Base-by-base conservation (phyloP, 2,113 vertebrate genomes). In the Oenanthe melanoleuca region DNA sequence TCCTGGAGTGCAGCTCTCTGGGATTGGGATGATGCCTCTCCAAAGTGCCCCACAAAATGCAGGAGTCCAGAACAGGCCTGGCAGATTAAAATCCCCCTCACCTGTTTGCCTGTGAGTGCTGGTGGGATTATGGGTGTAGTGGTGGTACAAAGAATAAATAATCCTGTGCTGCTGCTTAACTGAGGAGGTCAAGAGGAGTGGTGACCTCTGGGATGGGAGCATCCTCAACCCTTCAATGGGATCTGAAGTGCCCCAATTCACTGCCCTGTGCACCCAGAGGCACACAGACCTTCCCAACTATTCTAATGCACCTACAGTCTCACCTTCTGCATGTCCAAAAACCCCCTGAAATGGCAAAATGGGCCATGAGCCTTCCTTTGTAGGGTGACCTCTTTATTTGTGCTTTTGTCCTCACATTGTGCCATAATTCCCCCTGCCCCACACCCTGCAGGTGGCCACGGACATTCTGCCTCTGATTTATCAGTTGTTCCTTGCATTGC, bases 151-250 rank as follows among this genome's bases (percentile, higher is more conserved):
- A 70, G 59, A 44, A 25, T 31, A n/a, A 91, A 67, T 34, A 57
- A 74, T 40, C n/a, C 60, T 24, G 4, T 66, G 1, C 59, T 80
- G 53, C 55, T 60, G 40, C 56, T 6, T 7, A 52, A 3, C 66
- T 34, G 18, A 38, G 63, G 50, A 25, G 47, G 74, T n/a, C 69
- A 73, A 70, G 77, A 84, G 77, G 44, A 89, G 56, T 0, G 11
- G 12, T 0, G 6, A 50, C 33, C 61, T 60, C 25, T 0, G 2
- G 53, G 55, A 28, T 67, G 34, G 9, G 82, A 61, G 31, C 4
- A 33, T 53, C 92, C 55, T 42, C 75, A 89, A 2, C 57, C 83
- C 80, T 31, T 37, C 52, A n/a, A 1, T 12, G 65, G 44, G 57
- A 34, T 37, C 2, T 79, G 33, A 74, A 79, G 73, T 26, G 34